These are phyloP conservation scores for Pocillopora damicornis DNA, from an alignment of 64 coral and sea anemone species.

Conservation along the genomic window DNA sequence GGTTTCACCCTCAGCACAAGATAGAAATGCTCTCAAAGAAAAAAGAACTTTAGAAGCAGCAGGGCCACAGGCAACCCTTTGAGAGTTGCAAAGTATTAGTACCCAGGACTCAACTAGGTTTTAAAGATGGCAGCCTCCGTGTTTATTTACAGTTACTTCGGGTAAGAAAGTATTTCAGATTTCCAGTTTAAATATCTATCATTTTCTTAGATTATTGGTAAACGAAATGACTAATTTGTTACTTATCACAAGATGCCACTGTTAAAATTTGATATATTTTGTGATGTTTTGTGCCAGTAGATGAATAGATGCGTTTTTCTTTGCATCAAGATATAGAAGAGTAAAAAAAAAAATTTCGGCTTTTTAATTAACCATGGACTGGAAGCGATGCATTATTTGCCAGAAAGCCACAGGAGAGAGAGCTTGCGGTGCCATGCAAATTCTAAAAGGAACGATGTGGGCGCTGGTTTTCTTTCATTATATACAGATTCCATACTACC, in stretches of 20 bases:
- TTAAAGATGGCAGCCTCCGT: conserved; percentile 53
- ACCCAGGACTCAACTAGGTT: conserved; percentile 42
- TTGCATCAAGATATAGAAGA: not conserved
- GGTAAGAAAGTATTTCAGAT: conserved; percentile 22
- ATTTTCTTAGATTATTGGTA: not conserved
- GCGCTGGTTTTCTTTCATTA: conserved; percentile 50
- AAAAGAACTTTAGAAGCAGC: no score
- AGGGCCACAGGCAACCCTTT: no score
- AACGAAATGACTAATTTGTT: not conserved
- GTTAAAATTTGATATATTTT: no score
- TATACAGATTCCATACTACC: conserved; percentile 25
- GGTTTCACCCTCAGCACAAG: no score
- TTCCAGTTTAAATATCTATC: no score
- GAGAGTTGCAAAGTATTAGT: no score
- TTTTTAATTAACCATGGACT: conserved; percentile 41
- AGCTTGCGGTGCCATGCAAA: conserved; percentile 56
- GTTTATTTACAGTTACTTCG: conserved; percentile 21
- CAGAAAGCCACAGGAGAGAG: conserved; percentile 51
- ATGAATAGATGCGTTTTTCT: not conserved
- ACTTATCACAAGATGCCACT: no score
- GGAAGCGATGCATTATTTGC: conserved; percentile 66
- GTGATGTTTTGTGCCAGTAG: not conserved
- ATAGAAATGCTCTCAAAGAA: no score
- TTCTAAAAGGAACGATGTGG: conserved; percentile 67
- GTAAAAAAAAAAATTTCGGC: not conserved